These are phyloP conservation scores for Uloborus diversus DNA, from an alignment of 1,140 invertebrate species.

Conservation along the genomic window DNA sequence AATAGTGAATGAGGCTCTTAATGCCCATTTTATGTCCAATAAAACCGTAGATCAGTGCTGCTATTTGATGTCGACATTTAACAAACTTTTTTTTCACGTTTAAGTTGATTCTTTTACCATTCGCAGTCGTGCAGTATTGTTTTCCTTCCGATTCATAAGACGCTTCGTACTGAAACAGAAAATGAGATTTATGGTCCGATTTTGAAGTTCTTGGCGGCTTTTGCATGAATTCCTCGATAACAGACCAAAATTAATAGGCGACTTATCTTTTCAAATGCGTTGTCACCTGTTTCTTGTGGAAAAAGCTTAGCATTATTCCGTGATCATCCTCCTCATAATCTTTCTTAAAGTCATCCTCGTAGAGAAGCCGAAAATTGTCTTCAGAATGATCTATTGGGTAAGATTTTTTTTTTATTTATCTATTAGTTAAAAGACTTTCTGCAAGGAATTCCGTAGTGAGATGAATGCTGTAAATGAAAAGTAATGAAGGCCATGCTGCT, in stretches of 20 bases:
- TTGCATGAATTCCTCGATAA: too few relatives aligned
- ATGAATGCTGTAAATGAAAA: too few relatives aligned
- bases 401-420: neutral
- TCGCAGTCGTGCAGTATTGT: neutral
- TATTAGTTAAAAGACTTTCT: neutral
- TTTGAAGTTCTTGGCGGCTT: neutral
- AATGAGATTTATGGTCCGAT: constrained; percentile 31
- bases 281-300: constrained; percentile 28
- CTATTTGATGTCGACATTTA: neutral
- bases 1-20: neutral
- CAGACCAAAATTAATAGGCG: too few relatives aligned
- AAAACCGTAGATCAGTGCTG: neutral
- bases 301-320: constrained; percentile 12
- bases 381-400: constrained; percentile 35
- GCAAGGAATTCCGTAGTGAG: neutral
- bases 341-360: neutral
- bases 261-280: constrained; percentile 42
- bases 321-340: constrained; percentile 14
- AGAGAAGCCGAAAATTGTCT: neutral
- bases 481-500: too few relatives aligned
- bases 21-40: too few relatives aligned
- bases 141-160: constrained; percentile 22
- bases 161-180: constrained; percentile 26
- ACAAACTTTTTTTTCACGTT: neutral
- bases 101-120: neutral